Conservation (phyloP, 2,113 vertebrate species). For the Rallus limicola region DNA sequence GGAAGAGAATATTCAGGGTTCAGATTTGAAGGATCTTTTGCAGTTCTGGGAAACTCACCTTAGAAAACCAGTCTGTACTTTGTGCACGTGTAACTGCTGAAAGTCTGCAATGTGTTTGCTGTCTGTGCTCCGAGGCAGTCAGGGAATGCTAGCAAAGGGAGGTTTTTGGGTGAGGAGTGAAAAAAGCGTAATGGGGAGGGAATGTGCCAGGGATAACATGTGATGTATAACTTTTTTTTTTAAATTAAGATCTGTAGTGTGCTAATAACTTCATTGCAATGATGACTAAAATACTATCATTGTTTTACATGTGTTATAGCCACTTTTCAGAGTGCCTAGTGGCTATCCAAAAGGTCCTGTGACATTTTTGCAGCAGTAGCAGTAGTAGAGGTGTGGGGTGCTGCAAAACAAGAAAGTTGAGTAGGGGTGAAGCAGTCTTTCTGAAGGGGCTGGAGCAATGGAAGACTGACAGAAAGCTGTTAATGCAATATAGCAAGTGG, state of each 20-base stretch:
- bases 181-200: background rate
- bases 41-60: background rate
- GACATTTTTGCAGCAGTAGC: background rate
- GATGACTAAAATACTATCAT: background rate
- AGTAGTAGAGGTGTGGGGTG: background rate
- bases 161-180: background rate
- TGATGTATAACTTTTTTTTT: background rate
- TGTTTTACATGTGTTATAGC: background rate
- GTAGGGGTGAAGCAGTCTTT: background rate
- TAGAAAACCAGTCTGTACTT: background rate
- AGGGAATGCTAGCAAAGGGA: background rate
- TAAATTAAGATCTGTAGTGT: background rate
- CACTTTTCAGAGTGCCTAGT: background rate
- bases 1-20: background rate
- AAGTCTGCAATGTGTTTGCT: background rate
- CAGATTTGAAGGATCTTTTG: background rate
- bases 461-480: background rate
- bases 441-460: background rate
- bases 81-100: background rate
- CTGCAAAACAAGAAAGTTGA: background rate
- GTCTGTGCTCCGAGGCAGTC: background rate
- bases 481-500: background rate
- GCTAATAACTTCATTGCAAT: background rate
- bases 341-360: background rate
- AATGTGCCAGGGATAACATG: background rate